These are phyloP conservation scores for Diplodus sargus DNA, from an alignment of 2,797 vertebrate genomes.

Conservation along the genomic window DNA sequence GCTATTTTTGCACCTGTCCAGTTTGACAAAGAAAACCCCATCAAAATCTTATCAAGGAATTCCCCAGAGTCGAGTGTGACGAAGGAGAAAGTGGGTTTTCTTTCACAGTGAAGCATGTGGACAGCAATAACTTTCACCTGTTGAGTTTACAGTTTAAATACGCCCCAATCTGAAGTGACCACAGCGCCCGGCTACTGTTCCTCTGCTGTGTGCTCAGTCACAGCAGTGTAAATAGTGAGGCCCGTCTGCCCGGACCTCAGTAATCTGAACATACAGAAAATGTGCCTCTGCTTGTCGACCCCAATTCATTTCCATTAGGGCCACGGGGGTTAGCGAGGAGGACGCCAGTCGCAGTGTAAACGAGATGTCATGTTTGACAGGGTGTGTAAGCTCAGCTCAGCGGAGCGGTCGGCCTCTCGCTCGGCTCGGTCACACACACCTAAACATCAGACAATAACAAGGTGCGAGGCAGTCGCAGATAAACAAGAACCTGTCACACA, in stretches of 20 bases:
- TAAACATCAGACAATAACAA: slow-evolving; percentile 60
- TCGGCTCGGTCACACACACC: slow-evolving; percentile 56
- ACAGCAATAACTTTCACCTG: slow-evolving; percentile 70
- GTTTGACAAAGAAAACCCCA: slow-evolving; percentile 13
- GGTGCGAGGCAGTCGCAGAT: slow-evolving; percentile 36
- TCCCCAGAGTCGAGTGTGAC: slow-evolving; percentile 42
- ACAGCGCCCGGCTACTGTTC: slow-evolving; percentile 51
- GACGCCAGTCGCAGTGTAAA: slow-evolving; percentile 58
- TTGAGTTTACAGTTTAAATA: slow-evolving; percentile 71
- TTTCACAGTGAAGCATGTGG: slow-evolving; percentile 53
- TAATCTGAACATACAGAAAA: slow-evolving; percentile 68
- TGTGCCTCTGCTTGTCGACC: slow-evolving; percentile 66
- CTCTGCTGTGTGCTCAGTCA: slow-evolving; percentile 58
- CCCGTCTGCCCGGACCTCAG: slow-evolving; percentile 55
- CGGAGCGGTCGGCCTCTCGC: neutral
- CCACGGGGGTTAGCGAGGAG: slow-evolving; percentile 45
- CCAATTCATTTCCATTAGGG: slow-evolving; percentile 57
- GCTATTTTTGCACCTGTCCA: slow-evolving; percentile 66
- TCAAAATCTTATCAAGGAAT: slow-evolving; percentile 66
- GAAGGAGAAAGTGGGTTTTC: slow-evolving; percentile 41
- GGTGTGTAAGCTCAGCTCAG: slow-evolving; percentile 55
- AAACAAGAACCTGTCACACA: slow-evolving; percentile 70
- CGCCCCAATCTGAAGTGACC: slow-evolving; percentile 57
- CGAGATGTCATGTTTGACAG: slow-evolving; percentile 74
- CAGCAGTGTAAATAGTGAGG: slow-evolving; percentile 63